Evolutionary conservation across 2,888 invertebrate species (phyloP).

Genomic region (Campoplex capitator): DNA sequence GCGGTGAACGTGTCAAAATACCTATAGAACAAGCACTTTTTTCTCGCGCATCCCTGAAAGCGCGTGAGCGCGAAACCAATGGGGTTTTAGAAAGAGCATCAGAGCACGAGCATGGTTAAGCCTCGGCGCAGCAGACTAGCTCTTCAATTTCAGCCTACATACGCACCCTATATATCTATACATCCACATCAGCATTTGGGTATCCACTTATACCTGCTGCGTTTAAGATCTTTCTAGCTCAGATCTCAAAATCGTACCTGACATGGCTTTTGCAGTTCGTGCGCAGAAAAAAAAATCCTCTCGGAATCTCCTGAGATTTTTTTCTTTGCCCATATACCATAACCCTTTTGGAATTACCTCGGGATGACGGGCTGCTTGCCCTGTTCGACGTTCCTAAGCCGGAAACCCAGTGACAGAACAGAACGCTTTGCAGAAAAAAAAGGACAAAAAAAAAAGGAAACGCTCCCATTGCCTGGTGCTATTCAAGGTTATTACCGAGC

Average conservation of each 20-base stretch:
- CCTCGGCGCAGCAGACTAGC: conserved; percentile 7
- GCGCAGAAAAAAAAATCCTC: conserved; percentile 46
- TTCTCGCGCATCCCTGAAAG: conserved; percentile 69
- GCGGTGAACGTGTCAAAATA: conserved; percentile 84
- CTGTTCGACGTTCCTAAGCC: conserved; percentile 62
- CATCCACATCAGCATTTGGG: neutral
- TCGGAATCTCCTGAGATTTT: conserved; percentile 64
- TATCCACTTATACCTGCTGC: conserved; percentile 61
- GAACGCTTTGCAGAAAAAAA: conserved; percentile 55
- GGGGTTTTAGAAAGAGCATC: conserved; percentile 58
- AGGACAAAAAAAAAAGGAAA: conserved; percentile 23
- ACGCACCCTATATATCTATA: conserved; percentile 3
- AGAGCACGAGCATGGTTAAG: conserved; percentile 46
- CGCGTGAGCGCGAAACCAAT: conserved; percentile 67
- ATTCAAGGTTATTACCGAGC: conserved; percentile 9
- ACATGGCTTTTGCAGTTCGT: conserved; percentile 28
- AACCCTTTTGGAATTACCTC: conserved; percentile 67
- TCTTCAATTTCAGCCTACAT: conserved; percentile 29
- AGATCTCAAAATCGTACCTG: conserved; percentile 56
- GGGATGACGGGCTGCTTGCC: conserved; percentile 54
- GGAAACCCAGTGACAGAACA: conserved; percentile 49
- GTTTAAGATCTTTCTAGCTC: conserved; percentile 42
- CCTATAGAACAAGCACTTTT: conserved; percentile 76
- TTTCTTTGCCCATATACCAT: neutral
- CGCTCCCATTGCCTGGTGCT: neutral